Percentiles rank a stretch among this genome's conserved stretches.
Conservation (phyloP, 1,140 invertebrate species). For the Nasonia giraulti region DNA sequence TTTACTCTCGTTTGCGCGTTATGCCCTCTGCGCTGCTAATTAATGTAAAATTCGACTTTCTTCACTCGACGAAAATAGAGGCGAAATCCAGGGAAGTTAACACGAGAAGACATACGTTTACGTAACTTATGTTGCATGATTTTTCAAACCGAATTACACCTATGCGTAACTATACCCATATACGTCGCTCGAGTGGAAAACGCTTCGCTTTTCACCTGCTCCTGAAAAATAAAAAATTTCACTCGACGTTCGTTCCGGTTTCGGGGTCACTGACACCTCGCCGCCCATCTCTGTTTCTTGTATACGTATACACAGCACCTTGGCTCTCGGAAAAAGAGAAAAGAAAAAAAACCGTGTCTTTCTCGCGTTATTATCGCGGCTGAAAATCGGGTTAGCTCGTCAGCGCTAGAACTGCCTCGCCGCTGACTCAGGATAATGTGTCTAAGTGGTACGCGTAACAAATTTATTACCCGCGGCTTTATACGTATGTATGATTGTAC, state of each 20-base stretch:
- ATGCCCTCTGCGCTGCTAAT: too few relatives aligned
- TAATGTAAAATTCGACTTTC: too few relatives aligned
- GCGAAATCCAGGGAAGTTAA: too few relatives aligned
- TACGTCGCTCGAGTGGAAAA: too few relatives aligned
- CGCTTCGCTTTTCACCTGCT: too few relatives aligned
- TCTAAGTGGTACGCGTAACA: constrained; percentile 40
- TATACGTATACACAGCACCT: neutral
- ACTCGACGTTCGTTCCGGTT: neutral
- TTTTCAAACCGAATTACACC: too few relatives aligned
- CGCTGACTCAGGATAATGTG: constrained; percentile 42
- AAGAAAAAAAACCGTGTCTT: neutral
- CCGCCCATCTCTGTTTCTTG: neutral
- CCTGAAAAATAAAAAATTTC: neutral
- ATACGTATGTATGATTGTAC: neutral
- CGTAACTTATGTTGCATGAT: too few relatives aligned
- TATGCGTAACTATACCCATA: too few relatives aligned
- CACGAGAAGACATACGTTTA: too few relatives aligned
- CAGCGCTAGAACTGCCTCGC: neutral
- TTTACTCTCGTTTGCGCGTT: too few relatives aligned
- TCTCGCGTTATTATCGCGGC: constrained; percentile 17
- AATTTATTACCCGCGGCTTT: constrained; percentile 32
- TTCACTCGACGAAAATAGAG: too few relatives aligned
- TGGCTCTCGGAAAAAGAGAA: neutral
- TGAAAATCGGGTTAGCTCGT: constrained; percentile 36
- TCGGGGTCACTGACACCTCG: constrained; percentile 18